Evolutionary conservation across 1,140 invertebrate species (phyloP), one percentile per base, ranked within the genome.

Genomic region (Forficula auricularia): DNA sequence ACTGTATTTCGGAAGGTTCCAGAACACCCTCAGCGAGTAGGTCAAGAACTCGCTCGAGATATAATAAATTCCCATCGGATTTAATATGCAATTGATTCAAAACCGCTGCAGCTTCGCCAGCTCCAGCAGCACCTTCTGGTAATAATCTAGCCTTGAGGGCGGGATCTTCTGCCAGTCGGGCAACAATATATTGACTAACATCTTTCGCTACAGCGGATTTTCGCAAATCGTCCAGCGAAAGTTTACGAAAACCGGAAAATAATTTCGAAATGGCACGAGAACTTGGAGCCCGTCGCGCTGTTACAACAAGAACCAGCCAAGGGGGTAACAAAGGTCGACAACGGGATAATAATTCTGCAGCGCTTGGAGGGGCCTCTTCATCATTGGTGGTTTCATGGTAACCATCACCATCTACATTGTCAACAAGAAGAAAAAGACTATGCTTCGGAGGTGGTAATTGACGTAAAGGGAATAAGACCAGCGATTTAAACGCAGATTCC

Each of bases 11-110:
- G 1, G 86, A 66, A 18, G 95, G 64, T 8, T 87, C 82, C 44
- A 96, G 90, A 54, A 89, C 92, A 49, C 82, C 86, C 49, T 95
- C 87, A 1, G 84, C 79, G 0, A 95, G 86, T 0, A 88, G 88
- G 52, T 95, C 88, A 18, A 95, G 62, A 2, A 91, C 84, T n/a
- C 12, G 34, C 59, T 95, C 87, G 43, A 96, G 60, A 53, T 95
- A 97, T 1, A 96, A 65, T 51, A 96, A 83, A 56, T 90, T 96
- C 0, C 90, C 91, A 57, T 95, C 92, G 54, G 87, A 91, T 60
- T 96, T 97, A 48, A 96, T 95, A 54, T 95, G 80, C 6, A 97
- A 66, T 53, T 94, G 88, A 61, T 96, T 94, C 6, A 97, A 64
- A 62, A 90, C 91, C 50, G 94, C 88, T 0, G 90, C 89, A 1